Evolutionary conservation across 2,888 invertebrate genomes (phyloP), one percentile per base, ranked within the genome.

Genomic region (Brenthis ino): DNA sequence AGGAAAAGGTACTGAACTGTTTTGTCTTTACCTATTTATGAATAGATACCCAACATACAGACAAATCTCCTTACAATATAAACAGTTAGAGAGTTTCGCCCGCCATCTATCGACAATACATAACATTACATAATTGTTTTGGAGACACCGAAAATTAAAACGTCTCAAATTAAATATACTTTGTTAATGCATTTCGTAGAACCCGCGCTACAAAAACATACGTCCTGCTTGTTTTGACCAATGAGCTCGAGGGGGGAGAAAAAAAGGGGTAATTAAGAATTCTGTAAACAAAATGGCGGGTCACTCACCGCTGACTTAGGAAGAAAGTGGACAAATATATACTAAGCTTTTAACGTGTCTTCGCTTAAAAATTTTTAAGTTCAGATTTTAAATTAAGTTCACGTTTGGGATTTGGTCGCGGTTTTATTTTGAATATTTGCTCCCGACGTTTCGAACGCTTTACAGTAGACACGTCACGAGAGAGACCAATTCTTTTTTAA

Each of bases 91-190:
- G n/a, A 63, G 20, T 8, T 16, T 16, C 33, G 20, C 33, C 43
- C 58, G 55, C 64, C 55, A 48, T 47, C 58, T 64, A 71, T n/a
- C 67, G 67, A 48, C 57, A 60, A 43, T 37, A 47, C 37, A 28
- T 37, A 43, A 60, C 20, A 57, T 43, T 47, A 67, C 55, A 68
- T 68, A 70, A 70, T 68, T 37, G 68, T 68, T 70, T 53, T 66
- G 56, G 56, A 64, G 57, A 70, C 63, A 64, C 71, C 67, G 69
- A 73, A 75, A 79, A 80, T 81, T 79, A 78, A 80, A 81, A 79
- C 78, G 78, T 80, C 77, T 79, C 77, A 79, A 80, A 81, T 80
- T 78, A 78, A 80, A 79, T 79, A 78, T 80, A 75, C 77, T 75
- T 75, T 74, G 75, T 77, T 77, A 79, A 79, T 81, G 76, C 72